phyloP scores from a whole-genome alignment of 2,113 vertebrate genomes.

The Perca schrenkii region DNA sequence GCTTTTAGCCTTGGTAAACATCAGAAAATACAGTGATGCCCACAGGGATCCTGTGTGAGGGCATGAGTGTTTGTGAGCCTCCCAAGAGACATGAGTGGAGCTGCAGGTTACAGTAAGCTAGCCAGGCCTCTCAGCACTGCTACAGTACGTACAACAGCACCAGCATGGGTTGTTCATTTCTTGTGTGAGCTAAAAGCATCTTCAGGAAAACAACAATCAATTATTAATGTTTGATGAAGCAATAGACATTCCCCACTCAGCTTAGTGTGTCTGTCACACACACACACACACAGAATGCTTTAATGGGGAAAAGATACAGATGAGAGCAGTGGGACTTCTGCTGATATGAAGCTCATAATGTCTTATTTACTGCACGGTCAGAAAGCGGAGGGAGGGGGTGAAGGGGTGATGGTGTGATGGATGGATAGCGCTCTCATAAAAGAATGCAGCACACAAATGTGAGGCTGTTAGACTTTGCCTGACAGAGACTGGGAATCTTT shows the following conservation, averaged over 20 bases:
- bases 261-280: not conserved
- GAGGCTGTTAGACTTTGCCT: not conserved
- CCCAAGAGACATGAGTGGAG: constrained; percentile 62
- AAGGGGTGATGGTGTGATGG: constrained; percentile 12
- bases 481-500: constrained; percentile 1
- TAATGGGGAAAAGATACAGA: constrained; percentile 24
- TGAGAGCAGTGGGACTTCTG: constrained; percentile 26
- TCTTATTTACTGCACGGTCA: constrained; percentile 60
- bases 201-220: constrained; percentile 66
- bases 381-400: not conserved
- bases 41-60: constrained; percentile 46
- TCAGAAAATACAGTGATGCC: constrained; percentile 56
- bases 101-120: constrained; percentile 62
- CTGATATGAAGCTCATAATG: constrained; percentile 34
- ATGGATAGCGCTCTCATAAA: constrained; percentile 8
- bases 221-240: constrained; percentile 64
- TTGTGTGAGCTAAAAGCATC: constrained; percentile 52
- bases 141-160: constrained; percentile 12
- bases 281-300: constrained; percentile 19
- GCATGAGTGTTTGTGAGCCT: constrained; percentile 35
- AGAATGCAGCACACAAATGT: constrained; percentile 16
- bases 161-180: constrained; percentile 28
- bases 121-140: constrained; percentile 45
- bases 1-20: constrained; percentile 73
- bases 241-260: constrained; percentile 10